Conservation (phyloP, 2,888 invertebrate genomes). For the Molorchus minor region DNA sequence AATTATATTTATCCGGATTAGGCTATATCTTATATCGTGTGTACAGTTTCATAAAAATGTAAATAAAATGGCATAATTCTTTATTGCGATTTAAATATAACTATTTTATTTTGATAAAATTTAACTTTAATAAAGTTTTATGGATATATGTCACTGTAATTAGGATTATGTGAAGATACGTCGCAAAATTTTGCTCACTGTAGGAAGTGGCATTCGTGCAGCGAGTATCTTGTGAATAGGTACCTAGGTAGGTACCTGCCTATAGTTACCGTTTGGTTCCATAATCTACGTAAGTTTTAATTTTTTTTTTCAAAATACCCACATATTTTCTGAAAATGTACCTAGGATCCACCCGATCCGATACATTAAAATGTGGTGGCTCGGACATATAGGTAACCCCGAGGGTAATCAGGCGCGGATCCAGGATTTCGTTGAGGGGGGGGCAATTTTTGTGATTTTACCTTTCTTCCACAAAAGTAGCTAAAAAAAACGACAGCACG, state of each 20-base stretch:
- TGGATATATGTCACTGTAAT: slow-evolving; percentile 1
- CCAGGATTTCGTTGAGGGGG: too few species aligned
- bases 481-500: too few species aligned
- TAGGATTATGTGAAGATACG: background rate
- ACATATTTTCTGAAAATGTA: too few species aligned
- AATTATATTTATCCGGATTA: slow-evolving; percentile 21
- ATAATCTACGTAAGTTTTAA: background rate
- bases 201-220: background rate
- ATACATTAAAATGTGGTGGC: too few species aligned
- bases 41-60: slow-evolving; percentile 6
- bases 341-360: too few species aligned
- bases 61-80: slow-evolving; percentile 15
- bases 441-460: too few species aligned
- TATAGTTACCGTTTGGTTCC: background rate
- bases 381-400: too few species aligned
- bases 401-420: too few species aligned
- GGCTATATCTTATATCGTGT: slow-evolving; percentile 6
- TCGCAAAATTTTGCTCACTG: background rate
- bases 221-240: background rate
- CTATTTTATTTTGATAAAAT: slow-evolving; percentile 19
- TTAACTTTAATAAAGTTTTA: slow-evolving; percentile 15
- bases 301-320: background rate
- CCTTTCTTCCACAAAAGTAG: too few species aligned
- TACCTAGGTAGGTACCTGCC: background rate
- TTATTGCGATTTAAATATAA: slow-evolving; percentile 16